Percentiles rank a stretch among this genome's conserved stretches.
Conservation (phyloP, 1,140 invertebrate species). For the Ectropis grisescens region DNA sequence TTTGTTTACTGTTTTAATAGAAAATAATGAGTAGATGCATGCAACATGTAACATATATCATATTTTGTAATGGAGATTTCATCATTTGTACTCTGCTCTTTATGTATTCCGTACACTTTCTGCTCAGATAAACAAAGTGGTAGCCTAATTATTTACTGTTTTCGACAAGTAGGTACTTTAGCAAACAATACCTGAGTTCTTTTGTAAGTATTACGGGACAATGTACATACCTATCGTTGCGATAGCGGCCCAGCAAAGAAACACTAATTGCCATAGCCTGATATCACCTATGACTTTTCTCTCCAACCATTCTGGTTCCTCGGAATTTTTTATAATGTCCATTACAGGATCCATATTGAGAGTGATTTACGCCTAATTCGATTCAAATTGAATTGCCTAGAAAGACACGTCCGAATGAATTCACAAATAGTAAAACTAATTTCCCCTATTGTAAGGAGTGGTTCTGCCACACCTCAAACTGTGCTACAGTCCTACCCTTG, state of each 20-base stretch:
- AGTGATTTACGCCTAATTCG: constrained; percentile 1
- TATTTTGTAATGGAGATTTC: too few species aligned
- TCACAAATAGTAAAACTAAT: constrained; percentile 41
- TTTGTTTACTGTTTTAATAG: too few species aligned
- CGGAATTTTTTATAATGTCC: constrained; percentile 55
- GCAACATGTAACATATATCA: too few species aligned
- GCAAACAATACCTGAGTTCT: too few species aligned
- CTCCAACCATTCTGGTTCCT: constrained; percentile 74
- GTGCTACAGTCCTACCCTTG: constrained; percentile 29
- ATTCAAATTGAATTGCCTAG: constrained; percentile 2
- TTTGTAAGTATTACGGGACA: too few species aligned
- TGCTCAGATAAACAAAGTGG: too few species aligned
- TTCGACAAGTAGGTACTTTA: too few species aligned
- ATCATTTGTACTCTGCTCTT: too few species aligned
- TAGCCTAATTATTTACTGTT: too few species aligned
- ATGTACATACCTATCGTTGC: constrained; percentile 69
- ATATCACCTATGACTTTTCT: constrained; percentile 68
- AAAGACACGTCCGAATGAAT: constrained; percentile 15
- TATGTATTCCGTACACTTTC: too few species aligned
- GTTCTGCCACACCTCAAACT: constrained; percentile 51
- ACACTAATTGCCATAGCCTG: constrained; percentile 76
- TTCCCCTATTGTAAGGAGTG: constrained; percentile 55
- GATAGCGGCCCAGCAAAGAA: constrained; percentile 71
- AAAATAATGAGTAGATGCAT: too few species aligned
- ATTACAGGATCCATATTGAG: constrained; percentile 43